phyloP scores from a whole-genome alignment of 2,113 vertebrate genomes.

The Heterocephalus glaber region DNA sequence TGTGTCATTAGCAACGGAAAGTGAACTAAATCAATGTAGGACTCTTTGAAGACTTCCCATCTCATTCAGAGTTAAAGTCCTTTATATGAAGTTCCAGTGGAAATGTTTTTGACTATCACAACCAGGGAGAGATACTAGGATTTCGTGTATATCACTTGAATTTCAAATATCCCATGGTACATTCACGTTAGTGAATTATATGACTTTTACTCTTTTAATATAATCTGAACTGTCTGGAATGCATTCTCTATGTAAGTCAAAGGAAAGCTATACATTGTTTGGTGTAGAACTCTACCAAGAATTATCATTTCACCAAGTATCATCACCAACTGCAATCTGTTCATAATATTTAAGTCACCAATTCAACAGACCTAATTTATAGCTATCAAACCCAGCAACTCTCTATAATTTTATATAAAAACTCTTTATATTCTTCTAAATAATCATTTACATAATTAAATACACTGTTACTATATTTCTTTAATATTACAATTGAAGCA shows the following conservation, averaged over 20 bases:
- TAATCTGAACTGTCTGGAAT: conserved; percentile 42
- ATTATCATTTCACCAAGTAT: not conserved
- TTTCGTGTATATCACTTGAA: not conserved
- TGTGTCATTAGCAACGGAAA: not conserved
- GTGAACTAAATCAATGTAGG: not conserved
- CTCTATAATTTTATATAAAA: not conserved
- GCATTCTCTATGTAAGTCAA: not conserved
- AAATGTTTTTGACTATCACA: not conserved
- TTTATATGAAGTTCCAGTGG: not conserved
- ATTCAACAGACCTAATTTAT: conserved; percentile 2
- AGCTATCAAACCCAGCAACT: conserved; percentile 9
- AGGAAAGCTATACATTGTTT: not conserved
- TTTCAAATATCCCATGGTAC: conserved; percentile 3
- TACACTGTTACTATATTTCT: not conserved
- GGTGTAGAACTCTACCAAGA: not conserved
- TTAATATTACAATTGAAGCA: not conserved
- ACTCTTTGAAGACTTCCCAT: not conserved
- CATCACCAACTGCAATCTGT: not conserved
- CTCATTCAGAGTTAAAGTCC: not conserved
- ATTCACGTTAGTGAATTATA: not conserved
- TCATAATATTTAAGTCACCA: not conserved
- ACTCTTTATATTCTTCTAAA: not conserved
- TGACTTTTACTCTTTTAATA: not conserved
- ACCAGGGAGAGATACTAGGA: not conserved
- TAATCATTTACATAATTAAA: not conserved